These are phyloP conservation scores for Psammodynastes pulverulentus DNA, from an alignment of 2,113 vertebrate species.

Conservation along the genomic window DNA sequence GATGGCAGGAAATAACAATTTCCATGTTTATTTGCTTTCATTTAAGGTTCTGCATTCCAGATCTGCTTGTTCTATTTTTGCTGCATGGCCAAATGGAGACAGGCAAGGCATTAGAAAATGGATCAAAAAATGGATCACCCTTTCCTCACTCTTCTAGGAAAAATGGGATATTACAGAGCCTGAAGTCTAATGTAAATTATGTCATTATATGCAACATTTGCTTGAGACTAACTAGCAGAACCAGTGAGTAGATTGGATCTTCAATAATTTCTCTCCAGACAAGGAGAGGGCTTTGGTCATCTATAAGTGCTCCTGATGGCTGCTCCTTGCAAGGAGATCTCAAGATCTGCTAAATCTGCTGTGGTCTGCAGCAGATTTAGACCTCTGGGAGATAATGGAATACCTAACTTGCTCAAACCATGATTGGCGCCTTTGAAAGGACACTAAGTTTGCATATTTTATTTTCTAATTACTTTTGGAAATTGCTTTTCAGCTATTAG, in stretches of 20 bases:
- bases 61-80: neutral
- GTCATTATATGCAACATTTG: neutral
- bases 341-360: too few relatives aligned
- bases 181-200: neutral
- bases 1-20: neutral
- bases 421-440: neutral
- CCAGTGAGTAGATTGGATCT: neutral
- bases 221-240: constrained; percentile 4
- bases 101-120: neutral
- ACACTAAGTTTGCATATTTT: neutral
- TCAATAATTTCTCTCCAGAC: neutral
- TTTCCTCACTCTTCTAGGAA: neutral
- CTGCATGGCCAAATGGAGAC: neutral
- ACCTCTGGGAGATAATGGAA: neutral
- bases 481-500: neutral
- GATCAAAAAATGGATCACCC: too few relatives aligned
- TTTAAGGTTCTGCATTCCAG: neutral
- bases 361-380: neutral
- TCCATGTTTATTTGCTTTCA: neutral
- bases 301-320: neutral
- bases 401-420: neutral
- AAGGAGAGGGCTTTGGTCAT: neutral
- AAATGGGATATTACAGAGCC: neutral
- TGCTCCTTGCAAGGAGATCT: neutral
- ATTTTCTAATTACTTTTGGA: neutral